Evolutionary conservation across 53 echinoderm and acorn worm genomes (phyloP).

Genomic region (Temnopleurus reevesii): DNA sequence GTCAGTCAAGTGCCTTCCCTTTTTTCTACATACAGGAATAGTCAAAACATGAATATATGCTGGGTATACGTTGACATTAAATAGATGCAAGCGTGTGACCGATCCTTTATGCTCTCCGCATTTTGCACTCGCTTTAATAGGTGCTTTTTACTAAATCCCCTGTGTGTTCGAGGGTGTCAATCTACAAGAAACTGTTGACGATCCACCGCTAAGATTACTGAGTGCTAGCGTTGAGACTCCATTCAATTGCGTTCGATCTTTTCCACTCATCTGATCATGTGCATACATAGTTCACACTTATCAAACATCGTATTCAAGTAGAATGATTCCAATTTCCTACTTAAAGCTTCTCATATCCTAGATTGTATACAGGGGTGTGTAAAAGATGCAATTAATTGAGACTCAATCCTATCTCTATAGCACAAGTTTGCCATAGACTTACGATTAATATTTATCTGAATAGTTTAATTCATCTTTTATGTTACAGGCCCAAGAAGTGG

Average conservation of each 20-base stretch:
- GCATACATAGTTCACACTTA: neutral
- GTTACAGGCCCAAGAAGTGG: no score
- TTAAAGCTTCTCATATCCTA: no score
- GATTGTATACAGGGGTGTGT: no score
- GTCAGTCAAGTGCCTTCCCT: no score
- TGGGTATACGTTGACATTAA: no score
- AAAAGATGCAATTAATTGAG: no score
- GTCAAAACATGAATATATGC: no score
- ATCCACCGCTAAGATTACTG: neutral
- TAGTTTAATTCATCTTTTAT: no score
- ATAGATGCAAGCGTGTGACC: neutral
- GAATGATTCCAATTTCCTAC: neutral
- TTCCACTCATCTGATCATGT: neutral
- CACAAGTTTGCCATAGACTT: no score
- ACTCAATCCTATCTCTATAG: no score
- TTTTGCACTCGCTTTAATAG: neutral
- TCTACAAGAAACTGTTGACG: neutral
- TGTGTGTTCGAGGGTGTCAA: neutral
- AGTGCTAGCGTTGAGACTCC: neutral
- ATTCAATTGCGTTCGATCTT: constrained; percentile 4
- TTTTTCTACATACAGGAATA: no score
- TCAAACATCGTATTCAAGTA: neutral
- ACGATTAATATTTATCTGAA: no score
- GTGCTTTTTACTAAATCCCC: neutral
- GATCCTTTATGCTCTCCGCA: neutral